Conservation (phyloP, 2,888 invertebrate genomes). For the Dascillus cervinus region DNA sequence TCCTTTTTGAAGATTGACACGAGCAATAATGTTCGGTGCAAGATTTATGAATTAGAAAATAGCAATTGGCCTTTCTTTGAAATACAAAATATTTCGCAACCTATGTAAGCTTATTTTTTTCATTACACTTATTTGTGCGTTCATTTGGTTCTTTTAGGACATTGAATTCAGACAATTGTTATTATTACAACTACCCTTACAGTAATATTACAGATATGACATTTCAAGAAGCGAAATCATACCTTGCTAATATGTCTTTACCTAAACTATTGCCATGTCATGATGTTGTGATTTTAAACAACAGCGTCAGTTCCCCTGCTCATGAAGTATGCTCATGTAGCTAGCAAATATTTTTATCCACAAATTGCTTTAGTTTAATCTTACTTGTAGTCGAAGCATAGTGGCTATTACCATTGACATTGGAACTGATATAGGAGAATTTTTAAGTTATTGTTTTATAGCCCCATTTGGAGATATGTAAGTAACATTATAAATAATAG, state of each 20-base stretch:
- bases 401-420: slow-evolving; percentile 5
- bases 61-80: slow-evolving; percentile 8
- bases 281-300: no score
- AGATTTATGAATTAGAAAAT: slow-evolving; percentile 8
- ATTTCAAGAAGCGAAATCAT: slow-evolving; percentile 1
- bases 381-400: slow-evolving; percentile 4
- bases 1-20: slow-evolving; percentile 1
- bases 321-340: no score
- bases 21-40: slow-evolving; percentile 6
- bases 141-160: not conserved
- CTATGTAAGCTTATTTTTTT: slow-evolving; percentile 5
- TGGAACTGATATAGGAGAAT: slow-evolving; percentile 5
- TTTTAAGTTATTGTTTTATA: slow-evolving; percentile 7
- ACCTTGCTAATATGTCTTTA: no score
- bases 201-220: slow-evolving; percentile 3
- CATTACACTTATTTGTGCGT: not conserved
- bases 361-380: slow-evolving; percentile 6
- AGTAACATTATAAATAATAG: slow-evolving; percentile 1
- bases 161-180: slow-evolving; percentile 1
- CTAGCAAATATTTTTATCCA: no score
- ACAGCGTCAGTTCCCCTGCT: no score
- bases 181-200: slow-evolving; percentile 4
- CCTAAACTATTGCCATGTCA: no score
- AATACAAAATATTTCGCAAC: slow-evolving; percentile 7
- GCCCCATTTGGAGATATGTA: slow-evolving; percentile 12